These are phyloP conservation scores for Sarcophaga peregrina DNA, from an alignment of 1,140 invertebrate species.

Conservation along the genomic window DNA sequence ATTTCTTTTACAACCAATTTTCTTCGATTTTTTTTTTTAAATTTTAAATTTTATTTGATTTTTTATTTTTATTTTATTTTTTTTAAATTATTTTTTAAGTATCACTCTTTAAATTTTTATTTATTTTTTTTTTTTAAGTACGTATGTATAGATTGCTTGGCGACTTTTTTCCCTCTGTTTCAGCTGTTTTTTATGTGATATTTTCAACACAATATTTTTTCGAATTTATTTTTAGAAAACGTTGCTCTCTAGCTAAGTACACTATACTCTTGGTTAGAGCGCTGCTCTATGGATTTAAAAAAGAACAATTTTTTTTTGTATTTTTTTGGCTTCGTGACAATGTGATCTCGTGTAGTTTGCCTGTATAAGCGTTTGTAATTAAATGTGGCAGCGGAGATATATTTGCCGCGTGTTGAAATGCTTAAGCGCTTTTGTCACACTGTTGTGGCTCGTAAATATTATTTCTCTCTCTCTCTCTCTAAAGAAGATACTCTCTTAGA, in stretches of 20 bases:
- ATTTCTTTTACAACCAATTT: conserved; percentile 14
- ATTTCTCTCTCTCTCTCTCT: background rate
- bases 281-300: background rate
- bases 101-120: background rate
- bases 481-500: background rate
- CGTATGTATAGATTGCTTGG: background rate
- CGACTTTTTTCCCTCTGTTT: background rate
- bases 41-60: background rate
- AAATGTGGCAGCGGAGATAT: background rate
- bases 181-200: conserved; percentile 7
- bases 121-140: background rate
- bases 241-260: background rate
- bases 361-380: background rate
- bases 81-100: conserved; percentile 1
- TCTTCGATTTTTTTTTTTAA: background rate
- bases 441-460: background rate
- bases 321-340: background rate
- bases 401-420: conserved; percentile 19
- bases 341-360: background rate
- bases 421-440: background rate
- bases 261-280: background rate
- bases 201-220: conserved; percentile 7
- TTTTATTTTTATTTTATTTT: background rate
- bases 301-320: background rate
- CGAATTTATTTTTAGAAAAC: background rate